phyloP scores from a whole-genome alignment of 2,797 vertebrate genomes.

The Typhlichthys subterraneus region DNA sequence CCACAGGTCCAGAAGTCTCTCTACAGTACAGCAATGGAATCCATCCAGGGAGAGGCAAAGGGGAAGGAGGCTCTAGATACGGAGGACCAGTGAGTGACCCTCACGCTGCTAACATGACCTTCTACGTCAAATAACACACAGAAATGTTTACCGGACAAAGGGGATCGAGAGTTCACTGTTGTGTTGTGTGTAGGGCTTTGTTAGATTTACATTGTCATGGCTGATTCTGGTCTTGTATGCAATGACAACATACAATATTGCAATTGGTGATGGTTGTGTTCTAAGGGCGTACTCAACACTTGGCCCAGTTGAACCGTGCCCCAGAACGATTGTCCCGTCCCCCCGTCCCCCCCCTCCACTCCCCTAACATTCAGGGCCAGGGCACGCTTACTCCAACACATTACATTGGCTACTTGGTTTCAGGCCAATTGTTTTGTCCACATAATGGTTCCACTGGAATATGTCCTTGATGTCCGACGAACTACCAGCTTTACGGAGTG shows the following conservation, averaged over 20 bases:
- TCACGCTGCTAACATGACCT: background rate
- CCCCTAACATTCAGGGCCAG: no score
- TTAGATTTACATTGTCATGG: background rate
- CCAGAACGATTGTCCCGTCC: no score
- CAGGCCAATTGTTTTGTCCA: no score
- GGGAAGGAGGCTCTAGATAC: constrained; percentile 79
- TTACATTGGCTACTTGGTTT: no score
- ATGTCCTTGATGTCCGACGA: no score
- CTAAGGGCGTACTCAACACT: no score
- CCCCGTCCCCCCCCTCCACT: no score
- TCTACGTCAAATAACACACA: background rate
- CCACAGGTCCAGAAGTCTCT: constrained; percentile 87
- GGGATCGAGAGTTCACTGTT: background rate
- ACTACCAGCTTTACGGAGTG: no score
- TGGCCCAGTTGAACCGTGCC: no score
- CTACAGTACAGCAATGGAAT: constrained; percentile 93
- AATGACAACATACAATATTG: background rate
- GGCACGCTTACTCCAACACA: no score
- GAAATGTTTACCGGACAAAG: background rate
- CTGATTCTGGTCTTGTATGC: no score
- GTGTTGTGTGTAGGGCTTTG: background rate
- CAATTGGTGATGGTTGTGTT: background rate
- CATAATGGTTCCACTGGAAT: no score
- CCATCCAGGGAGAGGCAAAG: constrained; percentile 88
- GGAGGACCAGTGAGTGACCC: constrained; percentile 84